Base-by-base conservation (phyloP, 2,888 invertebrate genomes). In the Eudasyphora cyanicolor region DNA sequence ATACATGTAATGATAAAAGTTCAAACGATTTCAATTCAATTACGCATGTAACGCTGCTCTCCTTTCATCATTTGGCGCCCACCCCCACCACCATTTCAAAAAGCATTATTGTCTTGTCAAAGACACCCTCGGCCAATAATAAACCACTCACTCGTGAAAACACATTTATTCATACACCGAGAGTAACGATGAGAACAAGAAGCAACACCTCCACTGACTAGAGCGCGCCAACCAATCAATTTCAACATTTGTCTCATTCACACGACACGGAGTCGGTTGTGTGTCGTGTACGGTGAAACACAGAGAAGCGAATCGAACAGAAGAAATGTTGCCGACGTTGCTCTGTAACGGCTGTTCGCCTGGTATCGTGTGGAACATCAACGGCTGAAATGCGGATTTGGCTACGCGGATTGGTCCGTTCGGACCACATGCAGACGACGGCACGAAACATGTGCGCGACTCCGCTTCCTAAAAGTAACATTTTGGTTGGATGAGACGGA, bases 301-400 rank as follows among this genome's bases (percentile, higher is more conserved):
- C 75, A 70, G 76, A 81, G 27, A 82, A 78, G 82, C 81, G 79
- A 76, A 76, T 45, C 76, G 82, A 86, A 86, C 85, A 60, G 78
- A 86, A 87, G 85, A 89, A 89, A 88, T 89, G 88, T 87, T 88
- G 88, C 86, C 86, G 84, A 35, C 85, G 80, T 54, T 74, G 70
- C 79, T 67, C 87, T 86, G 12, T 3, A n/a, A 10, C 0, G 32
- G 27, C 87, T 91, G 91, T 38, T 86, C 87, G 85, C 92, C 91
- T 90, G 87, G 85, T 90, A 87, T 75, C 87, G 86, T 91, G 91
- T 91, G 92, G 91, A 91, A 92, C 91, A 91, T 91, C 87, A 90
- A 88, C 90, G 90, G 89, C 89, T 90, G 88, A 90, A 90, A 89
- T 88, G 88, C 88, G 85, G 87, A 87, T 89, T 89, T 88, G 88